Conservation (phyloP, 2,888 invertebrate genomes). For the Clitarchus hookeri region DNA sequence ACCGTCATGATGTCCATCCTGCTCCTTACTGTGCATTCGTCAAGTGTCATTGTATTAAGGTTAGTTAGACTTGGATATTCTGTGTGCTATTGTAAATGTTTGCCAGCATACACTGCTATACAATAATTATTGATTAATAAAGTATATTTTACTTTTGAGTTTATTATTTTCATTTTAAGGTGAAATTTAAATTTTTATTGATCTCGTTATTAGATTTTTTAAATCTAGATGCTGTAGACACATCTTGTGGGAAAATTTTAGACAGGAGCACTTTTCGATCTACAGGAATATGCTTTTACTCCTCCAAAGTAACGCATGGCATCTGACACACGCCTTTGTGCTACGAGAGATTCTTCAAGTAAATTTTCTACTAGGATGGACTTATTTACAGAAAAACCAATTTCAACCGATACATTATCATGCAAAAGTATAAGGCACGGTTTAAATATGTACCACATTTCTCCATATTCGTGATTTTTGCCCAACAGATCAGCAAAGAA, state of each 20-base stretch:
- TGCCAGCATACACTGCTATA: too few species aligned
- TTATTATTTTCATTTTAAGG: too few species aligned
- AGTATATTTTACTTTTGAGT: too few species aligned
- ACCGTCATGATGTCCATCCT: too few species aligned
- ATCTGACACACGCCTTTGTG: not conserved
- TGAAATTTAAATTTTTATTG: too few species aligned
- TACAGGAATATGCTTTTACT: not conserved
- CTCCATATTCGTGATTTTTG: not conserved
- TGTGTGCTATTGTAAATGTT: too few species aligned
- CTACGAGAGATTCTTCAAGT: not conserved
- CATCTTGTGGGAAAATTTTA: not conserved
- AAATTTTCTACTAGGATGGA: conserved; percentile 3
- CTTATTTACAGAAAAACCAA: not conserved
- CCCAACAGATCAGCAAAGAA: not conserved
- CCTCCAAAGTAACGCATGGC: conserved; percentile 3
- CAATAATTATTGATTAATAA: too few species aligned
- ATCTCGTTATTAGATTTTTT: too few species aligned
- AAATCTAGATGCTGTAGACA: too few species aligned
- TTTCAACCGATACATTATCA: not conserved
- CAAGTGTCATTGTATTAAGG: too few species aligned
- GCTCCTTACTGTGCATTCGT: too few species aligned
- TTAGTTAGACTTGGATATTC: too few species aligned
- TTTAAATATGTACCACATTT: not conserved
- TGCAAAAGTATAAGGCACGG: conserved; percentile 11
- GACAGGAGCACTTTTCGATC: not conserved